Evolutionary conservation across 2,888 invertebrate species (phyloP).

Genomic region (Corythucha ciliata): DNA sequence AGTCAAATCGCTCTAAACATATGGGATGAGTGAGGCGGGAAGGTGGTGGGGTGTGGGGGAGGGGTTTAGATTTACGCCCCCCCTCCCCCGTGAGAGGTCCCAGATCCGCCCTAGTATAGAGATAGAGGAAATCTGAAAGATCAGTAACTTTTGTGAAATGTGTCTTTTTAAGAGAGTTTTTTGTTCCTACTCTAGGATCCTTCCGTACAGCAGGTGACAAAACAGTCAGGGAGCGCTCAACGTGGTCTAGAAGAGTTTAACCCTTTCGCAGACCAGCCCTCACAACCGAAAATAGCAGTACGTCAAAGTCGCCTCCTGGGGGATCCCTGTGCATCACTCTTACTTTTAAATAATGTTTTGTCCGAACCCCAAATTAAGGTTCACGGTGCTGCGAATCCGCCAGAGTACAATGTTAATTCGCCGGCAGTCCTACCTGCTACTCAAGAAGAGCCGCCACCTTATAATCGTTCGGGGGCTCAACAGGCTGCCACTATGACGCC

Average conservation of each 20-base stretch:
- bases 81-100: no score
- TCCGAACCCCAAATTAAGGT: slow-evolving; percentile 34
- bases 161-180: slow-evolving; percentile 14
- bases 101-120: no score
- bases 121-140: no score
- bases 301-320: no score
- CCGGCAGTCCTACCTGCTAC: slow-evolving; percentile 77
- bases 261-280: slow-evolving; percentile 73
- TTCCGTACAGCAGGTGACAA: slow-evolving; percentile 82
- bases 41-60: no score
- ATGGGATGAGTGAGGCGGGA: no score
- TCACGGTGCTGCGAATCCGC: slow-evolving; percentile 47
- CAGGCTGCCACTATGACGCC: slow-evolving; percentile 51
- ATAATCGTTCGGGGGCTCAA: slow-evolving; percentile 54
- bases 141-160: slow-evolving; percentile 26
- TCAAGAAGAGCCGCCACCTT: slow-evolving; percentile 49
- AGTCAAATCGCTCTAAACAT: no score
- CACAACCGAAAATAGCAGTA: slow-evolving; percentile 44
- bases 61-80: no score
- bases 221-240: slow-evolving; percentile 58
- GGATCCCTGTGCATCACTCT: background rate
- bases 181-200: slow-evolving; percentile 65
- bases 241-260: slow-evolving; percentile 87
- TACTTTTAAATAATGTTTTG: slow-evolving; percentile 3
- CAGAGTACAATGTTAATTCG: slow-evolving; percentile 43